Evolutionary conservation across 2,888 invertebrate species (phyloP), one percentile per base, ranked within the genome.

Genomic region (Thelaira solivaga): DNA sequence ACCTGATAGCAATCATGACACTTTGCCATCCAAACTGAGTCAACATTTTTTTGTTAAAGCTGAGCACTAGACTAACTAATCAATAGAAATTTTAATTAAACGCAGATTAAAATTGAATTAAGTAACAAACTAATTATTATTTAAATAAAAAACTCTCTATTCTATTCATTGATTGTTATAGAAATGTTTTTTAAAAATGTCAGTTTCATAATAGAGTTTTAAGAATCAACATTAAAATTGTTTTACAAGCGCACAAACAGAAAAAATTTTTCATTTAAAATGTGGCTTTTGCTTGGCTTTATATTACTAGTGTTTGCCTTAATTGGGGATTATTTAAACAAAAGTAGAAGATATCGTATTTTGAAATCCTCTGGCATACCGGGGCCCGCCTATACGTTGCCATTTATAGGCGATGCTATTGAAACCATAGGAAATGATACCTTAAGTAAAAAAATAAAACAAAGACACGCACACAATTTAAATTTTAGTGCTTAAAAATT

Each of bases 371-470:
- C 64, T 0, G 24, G 51, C 2, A 76, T 80, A 34, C n/a, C 20
- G 1, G 76, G 80, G n/a, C 80, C 80, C 24, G 13, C 41, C 0
- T 20, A n/a, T 18, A 75, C 74, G 5, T 10, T 51, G 18, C 81
- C 81, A 1, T 2, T 81, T 24, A n/a, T 81, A 1, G 81, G 81
- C 4, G 59, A 74, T 26, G 57, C 31, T 16, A 26, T 57, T 0
- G 26, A 41, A 6, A 26, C 72, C 4, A 18, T 76, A 3, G 68
- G 64, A 7, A 72, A 80, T 53, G 22, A 61, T 39, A 62, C 73
- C 6, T 57, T 57, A 72, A 79, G 81, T 81, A 76, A 73, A 59
- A 61, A 29, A 39, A 34, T 18, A 7, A 22, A 6, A 10, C 20
- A 13, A 49, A 53, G 2, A 4, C 16, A n/a, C n/a, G n/a, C n/a